Conservation (phyloP, 2,797 vertebrate genomes). For the Natrix natrix region DNA sequence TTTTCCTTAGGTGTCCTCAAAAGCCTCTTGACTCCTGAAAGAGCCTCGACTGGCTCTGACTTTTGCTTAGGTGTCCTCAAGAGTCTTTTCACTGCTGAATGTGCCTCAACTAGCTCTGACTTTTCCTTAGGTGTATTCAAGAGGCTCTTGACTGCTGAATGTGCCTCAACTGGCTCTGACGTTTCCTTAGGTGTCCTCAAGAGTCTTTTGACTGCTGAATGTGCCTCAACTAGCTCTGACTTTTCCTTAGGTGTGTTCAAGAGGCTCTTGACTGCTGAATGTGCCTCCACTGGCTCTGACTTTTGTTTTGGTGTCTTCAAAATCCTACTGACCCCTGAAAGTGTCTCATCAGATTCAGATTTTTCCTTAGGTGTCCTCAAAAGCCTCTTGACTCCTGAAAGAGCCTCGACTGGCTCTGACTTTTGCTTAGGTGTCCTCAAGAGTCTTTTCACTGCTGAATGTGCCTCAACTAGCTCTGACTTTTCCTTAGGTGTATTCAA, state of each 20-base stretch:
- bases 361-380: fast-evolving
- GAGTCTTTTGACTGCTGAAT: not conserved
- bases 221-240: fast-evolving
- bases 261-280: fast-evolving
- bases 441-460: fast-evolving
- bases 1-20: fast-evolving
- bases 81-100: no score
- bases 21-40: fast-evolving
- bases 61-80: no score
- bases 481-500: conserved; percentile 64
- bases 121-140: no score
- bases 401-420: fast-evolving
- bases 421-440: conserved; percentile 56
- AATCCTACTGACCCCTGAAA: conserved; percentile 35
- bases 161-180: fast-evolving
- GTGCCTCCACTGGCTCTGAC: not conserved
- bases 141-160: no score
- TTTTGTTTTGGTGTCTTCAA: conserved; percentile 42
- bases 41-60: no score
- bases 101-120: no score
- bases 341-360: fast-evolving
- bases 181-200: conserved; percentile 28
- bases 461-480: fast-evolving
- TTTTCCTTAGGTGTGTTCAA: fast-evolving
- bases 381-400: fast-evolving